Conservation (phyloP, 2,888 invertebrate genomes). For the Agrilus mali region DNA sequence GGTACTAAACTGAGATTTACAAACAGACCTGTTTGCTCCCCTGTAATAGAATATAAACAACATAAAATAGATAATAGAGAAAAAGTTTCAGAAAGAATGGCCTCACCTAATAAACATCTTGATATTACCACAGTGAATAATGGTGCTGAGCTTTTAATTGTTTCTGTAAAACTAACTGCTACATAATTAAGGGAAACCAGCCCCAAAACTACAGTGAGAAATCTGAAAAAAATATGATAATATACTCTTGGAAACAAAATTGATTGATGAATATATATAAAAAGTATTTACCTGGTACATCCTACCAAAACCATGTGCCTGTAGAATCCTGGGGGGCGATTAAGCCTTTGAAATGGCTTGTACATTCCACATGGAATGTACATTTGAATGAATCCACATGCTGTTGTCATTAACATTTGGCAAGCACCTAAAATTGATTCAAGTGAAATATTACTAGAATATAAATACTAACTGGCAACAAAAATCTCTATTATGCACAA, state of each 20-base stretch:
- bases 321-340: slow-evolving; percentile 55
- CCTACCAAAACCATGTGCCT: slow-evolving; percentile 62
- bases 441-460: slow-evolving; percentile 5
- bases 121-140: slow-evolving; percentile 67
- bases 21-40: slow-evolving; percentile 51
- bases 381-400: slow-evolving; percentile 62
- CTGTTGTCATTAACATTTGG: slow-evolving; percentile 63
- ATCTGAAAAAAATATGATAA: slow-evolving; percentile 35
- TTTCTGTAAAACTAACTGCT: slow-evolving; percentile 70
- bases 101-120: slow-evolving; percentile 45
- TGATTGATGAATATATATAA: slow-evolving; percentile 1
- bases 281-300: slow-evolving; percentile 43
- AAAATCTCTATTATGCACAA: slow-evolving; percentile 2
- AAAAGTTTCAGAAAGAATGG: neutral
- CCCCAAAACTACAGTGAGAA: slow-evolving; percentile 60
- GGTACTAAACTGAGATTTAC: slow-evolving; percentile 62
- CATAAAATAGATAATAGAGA: too few species aligned
- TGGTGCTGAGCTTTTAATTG: slow-evolving; percentile 69
- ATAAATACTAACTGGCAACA: slow-evolving; percentile 1
- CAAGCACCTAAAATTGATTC: slow-evolving; percentile 44
- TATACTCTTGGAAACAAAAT: neutral
- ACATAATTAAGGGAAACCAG: slow-evolving; percentile 64
- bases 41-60: slow-evolving; percentile 24
- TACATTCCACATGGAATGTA: slow-evolving; percentile 64
- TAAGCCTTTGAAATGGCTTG: slow-evolving; percentile 42